Percentiles rank a stretch among this genome's conserved stretches.
These are phyloP conservation scores for Dinomys branickii DNA, from an alignment of 2,113 vertebrate species.

Conservation along the genomic window DNA sequence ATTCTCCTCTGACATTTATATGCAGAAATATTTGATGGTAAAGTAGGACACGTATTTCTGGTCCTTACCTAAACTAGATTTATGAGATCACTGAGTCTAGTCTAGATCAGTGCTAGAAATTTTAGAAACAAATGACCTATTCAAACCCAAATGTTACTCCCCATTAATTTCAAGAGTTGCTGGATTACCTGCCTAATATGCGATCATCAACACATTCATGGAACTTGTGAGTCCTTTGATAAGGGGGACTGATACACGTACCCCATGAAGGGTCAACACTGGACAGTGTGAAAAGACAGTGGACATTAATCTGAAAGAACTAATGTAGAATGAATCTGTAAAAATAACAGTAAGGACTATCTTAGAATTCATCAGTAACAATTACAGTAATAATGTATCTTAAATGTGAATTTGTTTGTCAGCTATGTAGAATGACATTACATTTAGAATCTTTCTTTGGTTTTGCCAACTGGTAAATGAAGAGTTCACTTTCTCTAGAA, in stretches of 20 bases:
- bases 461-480: constrained; percentile 27
- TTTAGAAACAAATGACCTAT: not conserved
- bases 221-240: not conserved
- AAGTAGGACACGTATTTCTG: constrained; percentile 27
- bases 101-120: not conserved
- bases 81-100: not conserved
- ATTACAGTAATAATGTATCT: not conserved
- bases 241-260: not conserved
- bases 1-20: not conserved
- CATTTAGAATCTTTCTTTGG: not conserved
- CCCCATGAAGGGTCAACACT: not conserved
- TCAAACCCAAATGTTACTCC: not conserved
- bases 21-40: constrained; percentile 18
- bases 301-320: not conserved
- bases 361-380: not conserved
- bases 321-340: not conserved
- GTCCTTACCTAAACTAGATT: not conserved
- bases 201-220: not conserved
- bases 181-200: not conserved
- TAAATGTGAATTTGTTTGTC: not conserved
- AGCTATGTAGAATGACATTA: not conserved
- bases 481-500: not conserved
- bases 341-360: not conserved
- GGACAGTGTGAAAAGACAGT: not conserved
- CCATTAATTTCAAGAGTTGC: not conserved